Evolutionary conservation across 2,797 vertebrate genomes (phyloP).

Genomic region (Silurus lanzhouensis): DNA sequence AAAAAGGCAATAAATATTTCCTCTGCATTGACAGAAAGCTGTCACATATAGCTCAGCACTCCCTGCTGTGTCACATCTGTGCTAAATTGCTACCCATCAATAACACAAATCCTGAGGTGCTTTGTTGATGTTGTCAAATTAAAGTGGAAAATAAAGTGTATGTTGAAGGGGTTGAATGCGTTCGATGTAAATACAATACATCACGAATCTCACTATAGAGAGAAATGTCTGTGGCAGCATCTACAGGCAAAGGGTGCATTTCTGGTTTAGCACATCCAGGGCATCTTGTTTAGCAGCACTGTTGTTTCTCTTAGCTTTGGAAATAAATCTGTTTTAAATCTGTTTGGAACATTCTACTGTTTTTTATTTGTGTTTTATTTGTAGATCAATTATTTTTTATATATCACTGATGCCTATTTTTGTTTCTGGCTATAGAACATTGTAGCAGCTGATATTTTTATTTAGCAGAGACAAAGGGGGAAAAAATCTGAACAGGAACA

Average conservation of each 20-base stretch:
- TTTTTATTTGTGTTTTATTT: not conserved
- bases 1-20: conserved; percentile 20
- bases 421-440: not conserved
- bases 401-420: not conserved
- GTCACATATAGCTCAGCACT: conserved; percentile 22
- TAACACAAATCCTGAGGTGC: not conserved
- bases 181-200: conserved; percentile 8
- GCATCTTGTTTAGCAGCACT: conserved; percentile 12
- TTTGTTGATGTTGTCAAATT: conserved; percentile 26
- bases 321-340: conserved; percentile 1
- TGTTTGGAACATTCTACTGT: not conserved
- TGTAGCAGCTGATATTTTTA: not conserved
- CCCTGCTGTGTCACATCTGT: conserved; percentile 39
- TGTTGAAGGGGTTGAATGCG: not conserved
- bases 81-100: conserved; percentile 10
- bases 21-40: conserved; percentile 18
- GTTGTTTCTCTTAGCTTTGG: not conserved
- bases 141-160: conserved; percentile 9
- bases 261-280: conserved; percentile 21
- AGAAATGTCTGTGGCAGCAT: not conserved
- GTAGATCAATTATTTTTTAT: not conserved
- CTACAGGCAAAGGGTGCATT: conserved; percentile 15
- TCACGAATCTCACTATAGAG: not conserved
- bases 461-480: not conserved
- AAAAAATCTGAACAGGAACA: not conserved